Conservation (phyloP, 2,888 invertebrate genomes). For the Nemapogon koenigi region DNA sequence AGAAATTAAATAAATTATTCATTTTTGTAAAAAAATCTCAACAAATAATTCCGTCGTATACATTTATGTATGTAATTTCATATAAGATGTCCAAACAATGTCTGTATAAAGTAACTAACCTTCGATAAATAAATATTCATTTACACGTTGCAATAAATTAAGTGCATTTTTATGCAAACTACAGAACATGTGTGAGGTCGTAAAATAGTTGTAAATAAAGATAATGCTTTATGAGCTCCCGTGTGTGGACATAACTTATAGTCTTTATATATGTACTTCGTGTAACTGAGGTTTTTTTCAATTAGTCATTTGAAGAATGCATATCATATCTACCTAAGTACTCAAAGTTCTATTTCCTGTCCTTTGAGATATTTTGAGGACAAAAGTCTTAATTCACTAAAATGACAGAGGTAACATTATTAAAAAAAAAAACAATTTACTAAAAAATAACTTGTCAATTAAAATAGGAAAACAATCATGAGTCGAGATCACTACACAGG, state of each 20-base stretch:
- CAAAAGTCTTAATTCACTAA: too few relatives aligned
- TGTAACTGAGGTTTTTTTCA: too few relatives aligned
- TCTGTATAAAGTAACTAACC: slow-evolving; percentile 4
- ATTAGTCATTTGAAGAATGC: too few relatives aligned
- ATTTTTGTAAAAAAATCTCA: too few relatives aligned
- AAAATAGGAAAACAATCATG: too few relatives aligned
- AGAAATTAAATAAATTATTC: too few relatives aligned
- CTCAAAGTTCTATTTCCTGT: too few relatives aligned
- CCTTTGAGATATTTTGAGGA: too few relatives aligned
- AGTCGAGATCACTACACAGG: too few relatives aligned
- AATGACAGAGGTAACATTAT: background rate
- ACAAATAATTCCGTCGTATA: background rate
- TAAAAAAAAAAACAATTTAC: background rate
- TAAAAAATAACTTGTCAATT: background rate
- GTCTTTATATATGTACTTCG: too few relatives aligned
- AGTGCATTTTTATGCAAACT: slow-evolving; percentile 6
- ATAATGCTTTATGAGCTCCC: background rate
- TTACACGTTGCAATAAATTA: slow-evolving; percentile 3
- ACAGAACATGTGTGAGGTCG: slow-evolving; percentile 2
- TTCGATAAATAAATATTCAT: slow-evolving; percentile 1
- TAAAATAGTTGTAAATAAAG: slow-evolving; percentile 5
- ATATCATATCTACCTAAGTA: too few relatives aligned
- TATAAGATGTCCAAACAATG: slow-evolving; percentile 5
- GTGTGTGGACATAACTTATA: too few relatives aligned
- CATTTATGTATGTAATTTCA: slow-evolving; percentile 1